Evolutionary conservation across 2,888 invertebrate species (phyloP), one percentile per base, ranked within the genome.

Genomic region (Polydrusus pterygomalis): DNA sequence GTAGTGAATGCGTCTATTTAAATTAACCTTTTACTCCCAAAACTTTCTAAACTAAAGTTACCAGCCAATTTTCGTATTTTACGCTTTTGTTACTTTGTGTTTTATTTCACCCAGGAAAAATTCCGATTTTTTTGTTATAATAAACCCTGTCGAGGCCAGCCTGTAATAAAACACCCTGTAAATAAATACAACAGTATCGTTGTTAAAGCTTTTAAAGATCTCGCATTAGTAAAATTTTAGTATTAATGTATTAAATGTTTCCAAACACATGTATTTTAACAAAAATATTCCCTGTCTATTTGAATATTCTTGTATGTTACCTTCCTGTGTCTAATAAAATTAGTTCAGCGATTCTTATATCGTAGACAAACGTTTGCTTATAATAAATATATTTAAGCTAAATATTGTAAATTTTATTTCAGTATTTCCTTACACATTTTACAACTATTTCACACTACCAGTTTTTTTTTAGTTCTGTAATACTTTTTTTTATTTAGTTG

Each of bases 401-500:
- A 51, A 73, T 73, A 73, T 77, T 73, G 77, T 78, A 68, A 77
- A 74, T 79, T 62, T 70, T 72, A 75, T 77, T 77, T 68, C 30
- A 45, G 18, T 56, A 54, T 62, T 74, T 63, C 60, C 56, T 64
- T 71, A 49, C 49, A n/a, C 13, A 65, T 34, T 30, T 64, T 34
- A 51, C 25, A 38, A 15, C 38, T 18, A n/a, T 17, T 18, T 38
- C 40, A 67, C 38, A 34, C 15, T 45, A 43, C 15, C 63, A 43
- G 25, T 64, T 56, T 54, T 13, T 72, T 69, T 68, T 25, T 25
- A 25, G 40, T 72, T 68, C 64, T 58, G 34, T 17, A 38, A 18
- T 78, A 75, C n/a, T 77, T 76, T 79, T 80, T 79, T 78, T 77
- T 74, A 78, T 77, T 75, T 75, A 78, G 72, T 81, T 81, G 81